Base-by-base conservation (phyloP, 2,113 vertebrate species). In the Xiphophorus couchianus region DNA sequence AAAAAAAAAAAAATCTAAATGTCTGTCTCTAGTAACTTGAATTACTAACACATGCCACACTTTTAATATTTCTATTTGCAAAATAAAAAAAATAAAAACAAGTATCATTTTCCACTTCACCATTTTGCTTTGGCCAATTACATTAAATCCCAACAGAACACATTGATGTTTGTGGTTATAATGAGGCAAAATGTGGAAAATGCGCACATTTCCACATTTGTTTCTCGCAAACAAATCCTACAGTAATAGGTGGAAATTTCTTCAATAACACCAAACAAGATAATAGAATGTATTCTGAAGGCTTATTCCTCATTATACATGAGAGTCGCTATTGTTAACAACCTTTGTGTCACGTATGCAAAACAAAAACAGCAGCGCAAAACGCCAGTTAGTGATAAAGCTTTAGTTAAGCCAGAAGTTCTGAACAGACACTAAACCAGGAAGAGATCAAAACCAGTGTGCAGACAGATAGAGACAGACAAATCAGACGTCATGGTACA, bases 191-290 rank as follows among this genome's bases (percentile, higher is more conserved):
- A 58, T 9, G 51, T 61, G 11, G 33, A 33, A 60, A 44, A 68
- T 4, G 11, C 27, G 29, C 44, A 15, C 39, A 30, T 30, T 30
- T 30, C 30, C 30, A 30, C 30, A 30, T 30, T 30, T 33, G 35
- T 19, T 73, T 84, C 60, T 39, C 69, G 28, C 27, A 29, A 62
- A 51, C 69, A 77, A 48, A 79, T 69, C 67, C 70, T 30, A 1
- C 14, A 44, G 77, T 33, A 60, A 62, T 58, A 71, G 25, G 63
- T 15, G 58, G 51, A 22, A 62, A 28, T 42, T 29, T 48, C 31
- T 44, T 48, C 9, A 72, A 58, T 68, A 33, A 0, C 66, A 73
- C 2, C 60, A 37, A n/a, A 27, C 35, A 69, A 63, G 54, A 10
- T 69, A 25, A 25, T 29, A 70, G n/a, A 30, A 33, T 8, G 54